Conservation (phyloP, 2,888 invertebrate species). For the Synergus itoensis region DNA sequence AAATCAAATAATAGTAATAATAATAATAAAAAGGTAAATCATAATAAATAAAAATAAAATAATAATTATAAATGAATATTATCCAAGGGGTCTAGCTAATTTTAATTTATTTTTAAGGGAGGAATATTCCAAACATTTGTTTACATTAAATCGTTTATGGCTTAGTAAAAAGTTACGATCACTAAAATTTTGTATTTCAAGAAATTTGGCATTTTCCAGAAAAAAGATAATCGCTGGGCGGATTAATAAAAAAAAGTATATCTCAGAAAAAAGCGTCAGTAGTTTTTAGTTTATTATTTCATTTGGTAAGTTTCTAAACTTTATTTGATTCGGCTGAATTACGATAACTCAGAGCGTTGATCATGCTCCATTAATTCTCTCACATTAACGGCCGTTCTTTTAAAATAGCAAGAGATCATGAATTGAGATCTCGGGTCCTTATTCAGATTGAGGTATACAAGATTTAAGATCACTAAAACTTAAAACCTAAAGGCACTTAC, state of each 20-base stretch:
- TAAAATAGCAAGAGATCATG: slow-evolving; percentile 7
- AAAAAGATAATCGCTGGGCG: background rate
- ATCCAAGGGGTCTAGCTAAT: no score
- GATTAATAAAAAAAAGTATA: background rate
- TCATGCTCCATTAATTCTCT: slow-evolving; percentile 28
- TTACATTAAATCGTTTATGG: no score
- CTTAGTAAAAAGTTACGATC: no score
- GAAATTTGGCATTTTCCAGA: background rate
- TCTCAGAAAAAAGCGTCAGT: background rate
- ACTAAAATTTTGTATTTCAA: background rate
- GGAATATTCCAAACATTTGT: no score
- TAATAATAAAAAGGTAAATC: no score
- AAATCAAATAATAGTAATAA: no score
- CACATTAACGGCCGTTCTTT: slow-evolving; percentile 34
- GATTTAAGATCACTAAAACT: slow-evolving; percentile 22
- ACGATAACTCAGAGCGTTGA: slow-evolving; percentile 31
- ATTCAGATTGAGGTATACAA: slow-evolving; percentile 35
- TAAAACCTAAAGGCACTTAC: background rate
- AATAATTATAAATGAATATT: no score
- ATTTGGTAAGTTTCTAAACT: background rate
- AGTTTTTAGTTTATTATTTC: background rate
- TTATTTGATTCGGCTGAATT: background rate
- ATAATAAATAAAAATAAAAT: no score
- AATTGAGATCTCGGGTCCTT: slow-evolving; percentile 30
- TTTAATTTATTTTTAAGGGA: no score